Evolutionary conservation across 1,140 invertebrate genomes (phyloP), one percentile per base, ranked within the genome.

Genomic region (Drosophila melanica): DNA sequence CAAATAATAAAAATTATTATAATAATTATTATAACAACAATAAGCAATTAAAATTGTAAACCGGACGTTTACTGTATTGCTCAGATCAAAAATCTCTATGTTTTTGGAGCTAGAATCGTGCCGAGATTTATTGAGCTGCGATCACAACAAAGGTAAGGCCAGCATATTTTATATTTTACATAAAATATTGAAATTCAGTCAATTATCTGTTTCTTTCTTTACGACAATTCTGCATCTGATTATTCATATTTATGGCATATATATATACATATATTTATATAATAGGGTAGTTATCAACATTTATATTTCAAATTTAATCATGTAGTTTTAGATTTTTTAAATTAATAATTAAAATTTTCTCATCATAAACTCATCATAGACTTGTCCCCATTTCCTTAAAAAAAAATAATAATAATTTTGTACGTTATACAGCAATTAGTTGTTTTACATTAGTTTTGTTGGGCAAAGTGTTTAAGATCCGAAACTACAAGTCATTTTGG

Each of bases 41-140:
- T 42, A 55, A 68, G 68, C 66, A 63, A 69, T 68, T 69, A n/a
- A 48, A 62, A 47, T 65, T 44, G 20, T 70, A 65, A 69, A 2
- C 16, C 35, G 18, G 42, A 1, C 35, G 16, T 39, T 67, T 35
- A 12, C 35, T n/a, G 35, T 60, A 27, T 45, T 53, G 60, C 64
- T 44, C 8, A 10, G 39, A 14, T 12, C 39, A 42, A 27, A 8
- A 8, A 12, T 12, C 3, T 58, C 14, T 44, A 16, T 12, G 27
- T 12, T 53, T 18, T 14, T 30, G 30, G 35, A 1, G 37, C n/a
- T 66, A 48, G 11, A 20, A 14, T 23, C 33, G 33, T 37, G 20
- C 33, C 41, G 12, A 47, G 14, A 33, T 65, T 54, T 8, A 18
- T 4, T 2, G 37, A 8, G 10, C 51, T 18, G 51, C 23, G 27